These are phyloP conservation scores for Spilarctia lutea DNA, from an alignment of 2,888 invertebrate genomes.

Conservation along the genomic window DNA sequence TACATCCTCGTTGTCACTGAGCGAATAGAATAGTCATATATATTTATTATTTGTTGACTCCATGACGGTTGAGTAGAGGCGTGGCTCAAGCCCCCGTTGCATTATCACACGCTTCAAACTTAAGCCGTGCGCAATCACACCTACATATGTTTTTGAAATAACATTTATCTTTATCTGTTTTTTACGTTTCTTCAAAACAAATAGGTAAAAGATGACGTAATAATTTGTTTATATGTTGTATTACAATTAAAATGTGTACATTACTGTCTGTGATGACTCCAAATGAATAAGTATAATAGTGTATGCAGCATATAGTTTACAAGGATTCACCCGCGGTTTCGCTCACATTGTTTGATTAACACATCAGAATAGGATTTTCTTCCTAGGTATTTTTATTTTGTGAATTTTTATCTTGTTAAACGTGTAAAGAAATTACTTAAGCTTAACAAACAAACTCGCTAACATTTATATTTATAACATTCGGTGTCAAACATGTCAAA, in stretches of 20 bases:
- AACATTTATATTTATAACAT: background rate
- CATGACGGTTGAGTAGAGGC: background rate
- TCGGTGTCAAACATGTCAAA: background rate
- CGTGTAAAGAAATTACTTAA: background rate
- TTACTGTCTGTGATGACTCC: background rate
- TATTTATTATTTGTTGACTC: background rate
- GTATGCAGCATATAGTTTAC: too few relatives aligned
- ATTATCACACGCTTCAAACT: background rate
- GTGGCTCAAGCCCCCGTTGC: background rate
- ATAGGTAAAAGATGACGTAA: background rate
- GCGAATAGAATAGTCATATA: background rate
- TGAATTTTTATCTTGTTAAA: background rate
- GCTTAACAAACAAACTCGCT: background rate
- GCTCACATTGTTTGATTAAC: too few relatives aligned
- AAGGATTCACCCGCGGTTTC: too few relatives aligned
- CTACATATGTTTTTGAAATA: background rate
- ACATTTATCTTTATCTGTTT: background rate
- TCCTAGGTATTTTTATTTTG: too few relatives aligned
- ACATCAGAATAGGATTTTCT: too few relatives aligned
- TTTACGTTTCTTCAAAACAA: background rate
- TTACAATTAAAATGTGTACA: too few relatives aligned
- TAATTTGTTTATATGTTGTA: background rate
- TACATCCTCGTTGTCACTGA: slow-evolving; percentile 2
- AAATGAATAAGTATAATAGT: background rate
- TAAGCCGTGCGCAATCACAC: background rate